Evolutionary conservation across 64 coral and sea anemone genomes (phyloP).

Genomic region (Stichodactyla mertensii): DNA sequence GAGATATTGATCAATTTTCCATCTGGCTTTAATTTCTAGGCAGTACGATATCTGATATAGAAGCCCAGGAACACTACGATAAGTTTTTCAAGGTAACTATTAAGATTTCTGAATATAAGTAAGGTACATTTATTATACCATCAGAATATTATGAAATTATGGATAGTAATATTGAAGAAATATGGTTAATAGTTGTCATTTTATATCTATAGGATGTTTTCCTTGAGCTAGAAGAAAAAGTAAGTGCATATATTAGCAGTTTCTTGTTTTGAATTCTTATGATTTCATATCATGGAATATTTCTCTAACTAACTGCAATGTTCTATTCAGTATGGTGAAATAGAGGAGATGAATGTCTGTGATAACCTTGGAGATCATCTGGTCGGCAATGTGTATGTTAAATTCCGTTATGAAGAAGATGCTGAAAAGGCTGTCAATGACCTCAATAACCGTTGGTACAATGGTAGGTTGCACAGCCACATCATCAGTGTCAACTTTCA

Average conservation of each 20-base stretch:
- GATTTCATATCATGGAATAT: neutral
- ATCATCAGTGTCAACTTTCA: no score
- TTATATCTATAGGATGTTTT: conserved; percentile 78
- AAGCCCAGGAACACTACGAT: conserved; percentile 97
- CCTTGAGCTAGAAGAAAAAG: conserved; percentile 93
- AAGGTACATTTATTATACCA: no score
- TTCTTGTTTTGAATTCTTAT: neutral
- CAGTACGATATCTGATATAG: conserved; percentile 98
- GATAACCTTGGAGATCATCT: conserved; percentile 99
- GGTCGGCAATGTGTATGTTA: conserved; percentile 99
- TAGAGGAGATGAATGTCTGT: conserved; percentile 99
- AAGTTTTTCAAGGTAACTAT: conserved; percentile 86
- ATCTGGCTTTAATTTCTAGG: conserved; percentile 28
- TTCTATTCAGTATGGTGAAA: conserved; percentile 89
- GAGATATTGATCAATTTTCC: neutral
- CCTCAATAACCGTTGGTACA: conserved; percentile 95
- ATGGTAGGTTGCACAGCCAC: conserved; percentile 55
- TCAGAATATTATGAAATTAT: no score
- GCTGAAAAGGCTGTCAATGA: conserved; percentile 93
- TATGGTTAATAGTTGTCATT: neutral
- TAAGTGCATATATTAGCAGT: neutral
- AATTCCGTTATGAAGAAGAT: conserved; percentile 98
- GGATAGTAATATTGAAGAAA: no score
- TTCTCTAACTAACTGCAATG: neutral
- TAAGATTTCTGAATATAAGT: no score